These are phyloP conservation scores for Osmerus mordax DNA, from an alignment of 2,113 vertebrate species.

Conservation along the genomic window DNA sequence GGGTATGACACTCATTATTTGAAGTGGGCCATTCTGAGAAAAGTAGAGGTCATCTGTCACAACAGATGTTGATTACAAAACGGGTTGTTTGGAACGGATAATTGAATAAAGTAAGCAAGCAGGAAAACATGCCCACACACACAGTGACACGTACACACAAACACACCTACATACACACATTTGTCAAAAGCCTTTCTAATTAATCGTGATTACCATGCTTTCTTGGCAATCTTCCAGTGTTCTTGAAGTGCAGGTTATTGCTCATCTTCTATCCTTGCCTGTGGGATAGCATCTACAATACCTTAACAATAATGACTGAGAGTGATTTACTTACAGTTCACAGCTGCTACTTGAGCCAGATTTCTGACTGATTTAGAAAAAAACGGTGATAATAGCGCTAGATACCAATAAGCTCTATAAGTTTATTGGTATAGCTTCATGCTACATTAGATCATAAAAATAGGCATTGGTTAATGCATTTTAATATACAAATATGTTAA, in stretches of 20 bases:
- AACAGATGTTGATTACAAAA: constrained; percentile 72
- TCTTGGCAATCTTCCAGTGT: constrained; percentile 61
- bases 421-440: too few species aligned
- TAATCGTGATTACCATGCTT: constrained; percentile 65
- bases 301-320: constrained; percentile 38
- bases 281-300: constrained; percentile 58
- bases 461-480: too few species aligned
- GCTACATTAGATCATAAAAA: too few species aligned
- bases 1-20: constrained; percentile 72
- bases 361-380: too few species aligned
- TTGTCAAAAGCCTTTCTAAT: constrained; percentile 56
- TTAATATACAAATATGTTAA: not conserved
- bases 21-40: constrained; percentile 71
- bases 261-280: constrained; percentile 53
- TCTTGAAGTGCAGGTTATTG: constrained; percentile 66
- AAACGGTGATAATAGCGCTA: too few species aligned
- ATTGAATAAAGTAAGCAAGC: constrained; percentile 46
- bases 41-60: constrained; percentile 65
- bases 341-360: too few species aligned
- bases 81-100: constrained; percentile 60
- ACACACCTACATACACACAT: constrained; percentile 23
- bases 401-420: too few species aligned
- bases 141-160: constrained; percentile 18
- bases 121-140: constrained; percentile 32
- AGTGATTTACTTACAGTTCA: constrained; percentile 32